Evolutionary conservation across 2,888 invertebrate genomes (phyloP).

Genomic region (Rhodophaea formosa): DNA sequence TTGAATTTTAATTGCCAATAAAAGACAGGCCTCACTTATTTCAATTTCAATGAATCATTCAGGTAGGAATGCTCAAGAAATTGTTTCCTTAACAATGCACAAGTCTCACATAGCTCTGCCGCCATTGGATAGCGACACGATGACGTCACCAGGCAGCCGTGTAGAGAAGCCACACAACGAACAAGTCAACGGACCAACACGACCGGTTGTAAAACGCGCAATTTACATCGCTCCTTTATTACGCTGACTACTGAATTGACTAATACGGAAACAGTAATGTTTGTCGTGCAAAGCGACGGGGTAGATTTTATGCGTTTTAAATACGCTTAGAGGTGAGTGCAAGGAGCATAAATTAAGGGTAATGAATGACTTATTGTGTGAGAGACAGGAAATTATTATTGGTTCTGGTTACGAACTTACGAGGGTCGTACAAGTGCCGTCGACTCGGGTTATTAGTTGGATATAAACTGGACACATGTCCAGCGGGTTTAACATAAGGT

Average conservation of each 20-base stretch:
- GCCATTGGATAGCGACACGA: conserved; percentile 55
- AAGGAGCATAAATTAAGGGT: conserved; percentile 77
- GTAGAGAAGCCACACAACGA: conserved; percentile 67
- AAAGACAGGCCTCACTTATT: neutral
- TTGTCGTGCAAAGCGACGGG: conserved; percentile 31
- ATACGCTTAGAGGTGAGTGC: conserved; percentile 61
- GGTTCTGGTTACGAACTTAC: conserved; percentile 50
- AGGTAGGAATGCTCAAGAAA: conserved; percentile 1
- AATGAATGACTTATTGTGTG: conserved; percentile 78
- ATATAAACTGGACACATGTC: no score
- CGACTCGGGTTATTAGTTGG: neutral
- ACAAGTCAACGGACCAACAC: conserved; percentile 41
- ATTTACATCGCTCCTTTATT: conserved; percentile 55
- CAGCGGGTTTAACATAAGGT: no score
- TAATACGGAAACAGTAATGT: conserved; percentile 40
- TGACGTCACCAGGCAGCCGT: conserved; percentile 75
- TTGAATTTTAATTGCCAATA: no score
- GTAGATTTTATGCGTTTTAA: conserved; percentile 38
- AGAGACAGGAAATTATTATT: conserved; percentile 77
- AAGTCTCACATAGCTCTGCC: conserved; percentile 33
- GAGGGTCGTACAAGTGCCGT: conserved; percentile 37
- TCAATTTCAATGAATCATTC: conserved; percentile 2
- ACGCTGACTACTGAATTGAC: conserved; percentile 35
- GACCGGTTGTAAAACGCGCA: conserved; percentile 40
- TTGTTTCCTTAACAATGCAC: conserved; percentile 8